phyloP scores from a whole-genome alignment of 2,888 invertebrate species.

The Tetropium fuscum region DNA sequence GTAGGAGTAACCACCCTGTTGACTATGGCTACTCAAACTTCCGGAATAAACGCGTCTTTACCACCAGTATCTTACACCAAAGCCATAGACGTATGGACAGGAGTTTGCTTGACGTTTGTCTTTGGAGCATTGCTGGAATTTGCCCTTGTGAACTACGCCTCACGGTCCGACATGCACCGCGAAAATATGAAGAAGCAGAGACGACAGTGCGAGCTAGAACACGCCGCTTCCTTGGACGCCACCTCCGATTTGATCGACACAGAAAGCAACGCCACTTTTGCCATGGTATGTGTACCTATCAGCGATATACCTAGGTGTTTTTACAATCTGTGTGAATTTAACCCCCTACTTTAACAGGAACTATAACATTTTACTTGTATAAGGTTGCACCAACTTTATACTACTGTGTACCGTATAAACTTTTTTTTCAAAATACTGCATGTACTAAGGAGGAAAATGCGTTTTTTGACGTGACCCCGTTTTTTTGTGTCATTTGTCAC shows the following conservation, averaged over 20 bases:
- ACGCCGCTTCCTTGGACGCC: constrained; percentile 87
- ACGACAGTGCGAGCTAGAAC: constrained; percentile 84
- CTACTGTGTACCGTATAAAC: too few species aligned
- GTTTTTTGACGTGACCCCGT: too few species aligned
- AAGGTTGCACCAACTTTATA: too few species aligned
- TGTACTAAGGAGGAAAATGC: too few species aligned
- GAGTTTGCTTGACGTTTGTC: constrained; percentile 97
- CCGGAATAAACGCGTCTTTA: constrained; percentile 94
- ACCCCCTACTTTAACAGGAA: too few species aligned
- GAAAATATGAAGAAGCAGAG: constrained; percentile 93
- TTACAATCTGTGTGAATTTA: too few species aligned
- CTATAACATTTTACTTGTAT: too few species aligned
- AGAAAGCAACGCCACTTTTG: constrained; percentile 90
- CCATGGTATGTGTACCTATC: too few species aligned
- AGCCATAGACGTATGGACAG: constrained; percentile 98
- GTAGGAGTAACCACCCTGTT: constrained; percentile 96
- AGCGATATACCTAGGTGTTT: too few species aligned
- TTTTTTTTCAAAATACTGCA: too few species aligned
- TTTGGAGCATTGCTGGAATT: constrained; percentile 98
- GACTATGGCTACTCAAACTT: constrained; percentile 98
- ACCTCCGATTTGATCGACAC: constrained; percentile 88
- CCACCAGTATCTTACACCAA: constrained; percentile 99
- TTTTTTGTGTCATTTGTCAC: too few species aligned
- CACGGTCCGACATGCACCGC: constrained; percentile 90
- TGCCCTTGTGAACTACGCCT: constrained; percentile 97